These are phyloP conservation scores for Datnioides undecimradiatus DNA, from an alignment of 2,113 vertebrate species.

Conservation along the genomic window DNA sequence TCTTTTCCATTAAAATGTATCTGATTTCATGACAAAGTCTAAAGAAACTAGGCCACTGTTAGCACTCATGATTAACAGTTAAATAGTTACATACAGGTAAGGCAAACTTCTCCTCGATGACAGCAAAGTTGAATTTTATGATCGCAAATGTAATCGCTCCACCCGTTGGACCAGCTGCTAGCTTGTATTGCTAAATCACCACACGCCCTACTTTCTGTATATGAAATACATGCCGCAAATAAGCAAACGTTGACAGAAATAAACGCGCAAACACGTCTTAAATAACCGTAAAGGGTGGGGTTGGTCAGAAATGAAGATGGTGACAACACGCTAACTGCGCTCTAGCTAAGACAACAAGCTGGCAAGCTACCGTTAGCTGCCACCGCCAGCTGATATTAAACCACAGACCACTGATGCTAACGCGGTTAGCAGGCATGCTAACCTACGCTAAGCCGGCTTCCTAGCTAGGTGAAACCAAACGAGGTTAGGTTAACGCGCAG, in stretches of 20 bases:
- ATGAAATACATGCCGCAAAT: background rate
- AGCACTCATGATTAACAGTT: background rate
- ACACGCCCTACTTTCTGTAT: conserved; percentile 13
- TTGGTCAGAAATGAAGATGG: background rate
- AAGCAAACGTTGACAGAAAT: background rate
- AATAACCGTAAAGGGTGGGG: fast-evolving
- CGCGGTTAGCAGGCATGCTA: conserved; percentile 46
- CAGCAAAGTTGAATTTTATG: background rate
- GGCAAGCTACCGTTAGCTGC: conserved; percentile 39
- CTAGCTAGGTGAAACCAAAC: background rate
- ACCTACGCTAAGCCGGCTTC: background rate
- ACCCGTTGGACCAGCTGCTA: conserved; percentile 23
- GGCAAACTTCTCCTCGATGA: background rate
- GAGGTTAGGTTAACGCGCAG: fast-evolving
- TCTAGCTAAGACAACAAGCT: background rate
- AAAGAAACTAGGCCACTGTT: background rate
- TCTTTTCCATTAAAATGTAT: background rate
- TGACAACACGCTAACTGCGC: background rate
- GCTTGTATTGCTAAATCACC: conserved; percentile 18
- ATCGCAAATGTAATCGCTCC: conserved; percentile 8
- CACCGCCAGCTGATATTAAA: conserved; percentile 43
- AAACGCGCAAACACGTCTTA: background rate
- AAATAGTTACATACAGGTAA: fast-evolving
- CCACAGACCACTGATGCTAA: conserved; percentile 19
- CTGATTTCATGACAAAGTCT: background rate